Evolutionary conservation across 2,888 invertebrate genomes (phyloP).

Genomic region (Cantharis rufa): DNA sequence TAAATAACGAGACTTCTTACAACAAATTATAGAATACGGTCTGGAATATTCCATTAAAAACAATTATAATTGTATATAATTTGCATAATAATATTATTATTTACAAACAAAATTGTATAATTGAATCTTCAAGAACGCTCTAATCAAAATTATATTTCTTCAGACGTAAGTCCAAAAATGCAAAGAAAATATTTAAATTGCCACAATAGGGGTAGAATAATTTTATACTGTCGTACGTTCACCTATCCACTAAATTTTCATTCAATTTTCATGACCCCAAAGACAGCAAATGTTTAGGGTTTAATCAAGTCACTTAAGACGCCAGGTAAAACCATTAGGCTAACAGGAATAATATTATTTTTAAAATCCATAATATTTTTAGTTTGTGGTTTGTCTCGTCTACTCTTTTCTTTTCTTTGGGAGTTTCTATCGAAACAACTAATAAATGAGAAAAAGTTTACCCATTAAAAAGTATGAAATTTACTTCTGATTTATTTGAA

Average conservation of each 20-base stretch:
- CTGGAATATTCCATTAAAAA: background rate
- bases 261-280: background rate
- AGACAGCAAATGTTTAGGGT: background rate
- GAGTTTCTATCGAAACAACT: background rate
- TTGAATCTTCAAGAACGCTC: background rate
- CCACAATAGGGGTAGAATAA: background rate
- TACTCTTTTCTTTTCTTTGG: background rate
- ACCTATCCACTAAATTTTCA: background rate
- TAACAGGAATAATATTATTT: too few relatives aligned
- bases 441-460: background rate
- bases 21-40: background rate
- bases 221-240: background rate
- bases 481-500: background rate
- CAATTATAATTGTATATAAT: background rate
- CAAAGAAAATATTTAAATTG: background rate
- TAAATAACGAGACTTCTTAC: conserved; percentile 10
- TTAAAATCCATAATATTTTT: background rate
- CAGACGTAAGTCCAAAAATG: background rate
- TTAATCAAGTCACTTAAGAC: background rate
- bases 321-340: background rate
- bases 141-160: background rate
- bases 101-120: background rate
- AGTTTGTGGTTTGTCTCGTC: background rate
- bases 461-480: background rate
- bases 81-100: background rate